A percentile compares a stretch with the other conserved stretches of the same genome.
Conservation (phyloP, 2,888 invertebrate genomes). For the Lamproptera curius region DNA sequence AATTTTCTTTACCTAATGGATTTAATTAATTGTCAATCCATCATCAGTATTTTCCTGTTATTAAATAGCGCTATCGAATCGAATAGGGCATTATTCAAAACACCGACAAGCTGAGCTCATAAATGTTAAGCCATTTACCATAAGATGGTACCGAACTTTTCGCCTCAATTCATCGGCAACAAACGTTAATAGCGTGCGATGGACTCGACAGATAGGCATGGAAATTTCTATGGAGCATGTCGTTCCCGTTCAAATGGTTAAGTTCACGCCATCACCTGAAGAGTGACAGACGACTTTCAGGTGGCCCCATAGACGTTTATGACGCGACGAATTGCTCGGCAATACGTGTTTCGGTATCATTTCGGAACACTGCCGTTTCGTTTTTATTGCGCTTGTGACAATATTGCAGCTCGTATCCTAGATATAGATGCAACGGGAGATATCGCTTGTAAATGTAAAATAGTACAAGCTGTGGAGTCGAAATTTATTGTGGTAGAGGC, state of each 20-base stretch:
- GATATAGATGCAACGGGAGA: too few relatives aligned
- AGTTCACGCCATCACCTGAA: constrained; percentile 32
- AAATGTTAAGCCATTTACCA: constrained; percentile 1
- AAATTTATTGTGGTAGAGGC: too few relatives aligned
- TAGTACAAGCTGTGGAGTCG: too few relatives aligned
- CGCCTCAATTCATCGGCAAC: too few relatives aligned
- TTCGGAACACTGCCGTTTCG: not conserved
- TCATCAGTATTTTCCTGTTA: too few relatives aligned
- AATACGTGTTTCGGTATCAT: constrained; percentile 7
- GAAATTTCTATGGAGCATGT: constrained; percentile 32
- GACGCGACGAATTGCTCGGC: constrained; percentile 19
- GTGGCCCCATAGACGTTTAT: constrained; percentile 24
- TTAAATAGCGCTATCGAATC: too few relatives aligned
- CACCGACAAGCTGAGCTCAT: too few relatives aligned
- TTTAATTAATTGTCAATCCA: too few relatives aligned
- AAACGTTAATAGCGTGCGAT: constrained; percentile 30
- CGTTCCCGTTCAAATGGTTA: constrained; percentile 29
- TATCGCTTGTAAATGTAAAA: too few relatives aligned
- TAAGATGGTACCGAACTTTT: constrained; percentile 20
- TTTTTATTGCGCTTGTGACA: not conserved
- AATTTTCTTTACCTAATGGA: too few relatives aligned
- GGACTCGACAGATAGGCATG: constrained; percentile 28
- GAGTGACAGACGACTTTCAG: constrained; percentile 4
- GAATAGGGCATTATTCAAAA: too few relatives aligned
- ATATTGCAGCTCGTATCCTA: too few relatives aligned